Conservation (phyloP, 2,888 invertebrate genomes). For the Leistus spinibarbis region DNA sequence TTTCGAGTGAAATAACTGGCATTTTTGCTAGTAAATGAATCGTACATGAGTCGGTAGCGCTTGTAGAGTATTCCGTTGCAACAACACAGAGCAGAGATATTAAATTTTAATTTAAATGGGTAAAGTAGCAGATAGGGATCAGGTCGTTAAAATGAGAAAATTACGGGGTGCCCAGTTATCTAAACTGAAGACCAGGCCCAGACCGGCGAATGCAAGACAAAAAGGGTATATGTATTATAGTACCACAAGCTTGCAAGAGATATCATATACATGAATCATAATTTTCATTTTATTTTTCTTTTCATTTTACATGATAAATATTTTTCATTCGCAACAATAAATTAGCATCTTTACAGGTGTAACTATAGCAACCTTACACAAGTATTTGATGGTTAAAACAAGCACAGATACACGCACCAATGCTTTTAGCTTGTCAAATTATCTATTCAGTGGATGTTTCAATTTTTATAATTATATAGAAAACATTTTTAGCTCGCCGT, state of each 20-base stretch:
- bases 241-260: not conserved
- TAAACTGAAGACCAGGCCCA: not conserved
- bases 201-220: not conserved
- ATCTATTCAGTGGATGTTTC: too few relatives aligned
- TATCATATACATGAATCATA: not conserved
- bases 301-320: not conserved
- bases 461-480: too few relatives aligned
- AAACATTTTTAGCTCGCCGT: too few relatives aligned
- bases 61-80: too few relatives aligned
- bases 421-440: too few relatives aligned
- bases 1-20: too few relatives aligned
- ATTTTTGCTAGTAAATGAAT: too few relatives aligned
- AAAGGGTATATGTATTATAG: not conserved
- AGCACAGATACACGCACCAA: not conserved
- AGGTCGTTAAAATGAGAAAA: slow-evolving; percentile 7
- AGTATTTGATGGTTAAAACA: too few relatives aligned
- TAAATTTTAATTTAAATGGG: slow-evolving; percentile 5
- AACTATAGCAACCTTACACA: not conserved
- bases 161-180: not conserved
- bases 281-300: not conserved
- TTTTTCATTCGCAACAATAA: not conserved
- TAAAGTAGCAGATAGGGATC: not conserved
- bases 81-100: slow-evolving; percentile 1
- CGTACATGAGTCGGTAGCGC: too few relatives aligned
- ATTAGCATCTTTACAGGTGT: not conserved